These are phyloP conservation scores for Macroramphosus scolopax DNA, from an alignment of 2,797 vertebrate species.

Conservation along the genomic window DNA sequence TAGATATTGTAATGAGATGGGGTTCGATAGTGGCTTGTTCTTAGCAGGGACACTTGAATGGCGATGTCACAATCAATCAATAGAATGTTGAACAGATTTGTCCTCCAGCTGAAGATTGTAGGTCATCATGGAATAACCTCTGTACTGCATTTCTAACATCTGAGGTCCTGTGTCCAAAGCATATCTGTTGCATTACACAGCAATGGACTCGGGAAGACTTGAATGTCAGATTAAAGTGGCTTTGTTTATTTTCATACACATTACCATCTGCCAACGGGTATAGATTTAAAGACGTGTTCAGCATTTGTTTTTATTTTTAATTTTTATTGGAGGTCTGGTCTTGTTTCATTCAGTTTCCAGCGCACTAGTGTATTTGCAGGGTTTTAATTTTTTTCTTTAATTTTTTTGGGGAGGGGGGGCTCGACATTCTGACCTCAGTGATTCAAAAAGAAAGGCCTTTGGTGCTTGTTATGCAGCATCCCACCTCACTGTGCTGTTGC, in stretches of 20 bases:
- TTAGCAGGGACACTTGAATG: constrained; percentile 65
- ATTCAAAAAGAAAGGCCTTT: constrained; percentile 39
- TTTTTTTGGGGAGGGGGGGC: constrained; percentile 17
- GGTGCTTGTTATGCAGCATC: constrained; percentile 57
- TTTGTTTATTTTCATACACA: constrained; percentile 63
- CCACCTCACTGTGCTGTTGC: constrained; percentile 63
- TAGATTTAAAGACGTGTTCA: constrained; percentile 46
- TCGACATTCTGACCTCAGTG: constrained; percentile 59
- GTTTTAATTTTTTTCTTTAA: no score
- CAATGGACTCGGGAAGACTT: constrained; percentile 52
- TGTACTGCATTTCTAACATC: constrained; percentile 56
- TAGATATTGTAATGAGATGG: constrained; percentile 43
- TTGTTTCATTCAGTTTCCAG: no score
- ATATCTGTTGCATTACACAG: constrained; percentile 53
- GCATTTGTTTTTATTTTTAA: constrained; percentile 28
- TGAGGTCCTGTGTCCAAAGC: constrained; percentile 61
- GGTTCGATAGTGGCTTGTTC: constrained; percentile 17
- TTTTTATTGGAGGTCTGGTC: constrained; percentile 40
- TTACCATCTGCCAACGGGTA: constrained; percentile 58
- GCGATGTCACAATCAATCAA: constrained; percentile 75
- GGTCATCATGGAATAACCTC: constrained; percentile 58
- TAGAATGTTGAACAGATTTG: constrained; percentile 69
- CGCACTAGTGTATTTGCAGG: no score
- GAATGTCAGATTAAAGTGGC: constrained; percentile 65
- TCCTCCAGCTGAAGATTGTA: constrained; percentile 74